Conservation (phyloP, 1,140 invertebrate genomes). For the Eueides isabella region DNA sequence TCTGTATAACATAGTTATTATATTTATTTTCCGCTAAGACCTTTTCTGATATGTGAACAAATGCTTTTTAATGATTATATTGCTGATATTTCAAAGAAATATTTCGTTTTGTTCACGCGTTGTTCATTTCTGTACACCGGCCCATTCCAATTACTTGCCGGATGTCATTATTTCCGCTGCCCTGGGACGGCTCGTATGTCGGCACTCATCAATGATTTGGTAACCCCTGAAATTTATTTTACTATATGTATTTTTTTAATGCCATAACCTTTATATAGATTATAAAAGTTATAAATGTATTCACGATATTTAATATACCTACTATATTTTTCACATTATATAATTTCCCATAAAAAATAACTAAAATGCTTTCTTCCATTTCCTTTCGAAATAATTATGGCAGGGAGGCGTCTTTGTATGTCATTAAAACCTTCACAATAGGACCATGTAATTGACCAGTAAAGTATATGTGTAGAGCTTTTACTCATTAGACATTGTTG, state of each 20-base stretch:
- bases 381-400: conserved; percentile 7
- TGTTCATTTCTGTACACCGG: conserved; percentile 43
- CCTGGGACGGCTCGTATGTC: conserved; percentile 52
- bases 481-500: conserved; percentile 69
- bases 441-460: conserved; percentile 39
- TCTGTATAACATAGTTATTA: no score
- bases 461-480: conserved; percentile 38
- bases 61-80: not conserved
- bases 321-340: not conserved
- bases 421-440: conserved; percentile 39
- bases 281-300: not conserved
- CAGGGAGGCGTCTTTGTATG: conserved; percentile 16
- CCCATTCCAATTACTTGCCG: conserved; percentile 71
- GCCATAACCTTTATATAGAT: conserved; percentile 22
- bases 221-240: conserved; percentile 60
- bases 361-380: not conserved
- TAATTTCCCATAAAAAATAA: not conserved
- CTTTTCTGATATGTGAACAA: conserved; percentile 10
- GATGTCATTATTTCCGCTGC: conserved; percentile 75
- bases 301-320: not conserved
- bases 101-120: conserved; percentile 16
- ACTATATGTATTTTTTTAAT: not conserved
- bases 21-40: not conserved
- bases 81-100: conserved; percentile 4
- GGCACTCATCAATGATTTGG: conserved; percentile 53